Evolutionary conservation across 1,140 invertebrate species (phyloP).

Genomic region (Drosophila micromelanica): DNA sequence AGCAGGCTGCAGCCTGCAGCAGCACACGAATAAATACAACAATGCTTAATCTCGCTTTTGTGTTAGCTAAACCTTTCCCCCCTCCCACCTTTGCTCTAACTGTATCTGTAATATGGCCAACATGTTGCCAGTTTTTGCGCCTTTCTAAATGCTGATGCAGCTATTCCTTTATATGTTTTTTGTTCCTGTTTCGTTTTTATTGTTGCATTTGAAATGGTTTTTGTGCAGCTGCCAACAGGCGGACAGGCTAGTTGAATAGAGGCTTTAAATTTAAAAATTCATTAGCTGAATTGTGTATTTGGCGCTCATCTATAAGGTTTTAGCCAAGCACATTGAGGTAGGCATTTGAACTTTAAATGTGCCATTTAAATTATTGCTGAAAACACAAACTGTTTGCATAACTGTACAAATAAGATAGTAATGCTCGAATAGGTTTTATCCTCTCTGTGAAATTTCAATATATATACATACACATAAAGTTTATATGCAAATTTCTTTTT

Average conservation of each 20-base stretch:
- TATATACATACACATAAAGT: neutral
- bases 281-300: constrained; percentile 19
- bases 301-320: constrained; percentile 12
- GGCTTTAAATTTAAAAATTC: constrained; percentile 32
- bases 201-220: constrained; percentile 7
- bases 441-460: neutral
- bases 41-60: constrained; percentile 74
- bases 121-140: constrained; percentile 24
- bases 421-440: neutral
- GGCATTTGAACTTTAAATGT: neutral
- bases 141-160: constrained; percentile 6
- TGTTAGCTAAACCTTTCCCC: constrained; percentile 3
- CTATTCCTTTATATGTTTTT: neutral
- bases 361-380: neutral
- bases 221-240: constrained; percentile 3
- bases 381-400: neutral
- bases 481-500: too few relatives aligned
- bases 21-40: constrained; percentile 45
- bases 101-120: constrained; percentile 8
- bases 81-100: neutral
- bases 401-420: neutral
- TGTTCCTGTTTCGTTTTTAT: neutral
- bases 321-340: constrained; percentile 14
- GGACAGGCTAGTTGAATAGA: constrained; percentile 11
- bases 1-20: neutral